These are phyloP conservation scores for Danaus plexippus DNA, from an alignment of 1,140 invertebrate genomes.

Conservation along the genomic window DNA sequence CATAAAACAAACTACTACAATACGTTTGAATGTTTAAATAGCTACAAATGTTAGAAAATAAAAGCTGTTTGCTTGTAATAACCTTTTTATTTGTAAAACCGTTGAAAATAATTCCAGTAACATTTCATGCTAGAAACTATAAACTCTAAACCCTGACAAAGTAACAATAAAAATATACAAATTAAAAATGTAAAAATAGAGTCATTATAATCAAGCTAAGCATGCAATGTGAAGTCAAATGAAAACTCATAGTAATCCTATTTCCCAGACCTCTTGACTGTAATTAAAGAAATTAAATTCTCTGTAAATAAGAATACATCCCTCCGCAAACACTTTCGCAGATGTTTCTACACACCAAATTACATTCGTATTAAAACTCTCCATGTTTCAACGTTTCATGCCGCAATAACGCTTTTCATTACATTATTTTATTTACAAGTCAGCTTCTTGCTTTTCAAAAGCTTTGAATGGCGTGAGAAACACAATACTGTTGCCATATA, in stretches of 20 bases:
- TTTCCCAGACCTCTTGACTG: conserved; percentile 11
- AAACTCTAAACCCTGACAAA: too few relatives aligned
- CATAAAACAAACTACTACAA: too few relatives aligned
- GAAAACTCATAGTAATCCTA: conserved; percentile 4
- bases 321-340: conserved; percentile 14
- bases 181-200: too few relatives aligned
- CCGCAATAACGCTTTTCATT: conserved; percentile 32
- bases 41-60: too few relatives aligned
- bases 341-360: conserved; percentile 26
- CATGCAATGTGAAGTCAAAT: too few relatives aligned
- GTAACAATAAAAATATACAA: too few relatives aligned
- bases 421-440: conserved; percentile 43
- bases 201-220: too few relatives aligned
- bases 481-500: conserved; percentile 22
- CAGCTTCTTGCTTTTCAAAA: conserved; percentile 36
- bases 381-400: conserved; percentile 12
- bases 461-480: conserved; percentile 30
- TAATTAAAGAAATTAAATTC: conserved; percentile 21
- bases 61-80: too few relatives aligned
- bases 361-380: conserved; percentile 24
- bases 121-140: too few relatives aligned
- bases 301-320: conserved; percentile 15
- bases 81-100: too few relatives aligned
- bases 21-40: too few relatives aligned
- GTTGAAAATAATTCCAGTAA: too few relatives aligned